Evolutionary conservation across 2,113 vertebrate species (phyloP).

Genomic region (Leptosomus discolor): DNA sequence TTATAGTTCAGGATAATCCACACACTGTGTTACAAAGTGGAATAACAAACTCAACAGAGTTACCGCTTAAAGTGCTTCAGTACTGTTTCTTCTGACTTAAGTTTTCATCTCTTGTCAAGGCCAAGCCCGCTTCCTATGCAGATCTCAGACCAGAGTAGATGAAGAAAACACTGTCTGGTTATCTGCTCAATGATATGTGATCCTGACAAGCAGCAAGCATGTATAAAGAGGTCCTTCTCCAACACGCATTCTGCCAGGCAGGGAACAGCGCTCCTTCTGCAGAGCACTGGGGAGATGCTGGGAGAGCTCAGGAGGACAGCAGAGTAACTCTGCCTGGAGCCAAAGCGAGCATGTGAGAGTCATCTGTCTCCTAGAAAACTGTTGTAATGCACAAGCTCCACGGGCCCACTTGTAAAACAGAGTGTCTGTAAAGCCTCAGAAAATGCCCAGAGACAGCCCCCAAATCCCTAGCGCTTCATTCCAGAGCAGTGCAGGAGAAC

Average conservation of each 20-base stretch:
- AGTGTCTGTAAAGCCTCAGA: neutral
- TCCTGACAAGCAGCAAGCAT: neutral
- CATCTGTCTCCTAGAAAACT: neutral
- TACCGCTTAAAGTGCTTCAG: neutral
- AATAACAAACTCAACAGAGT: neutral
- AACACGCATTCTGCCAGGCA: rapidly evolving
- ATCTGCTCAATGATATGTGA: neutral
- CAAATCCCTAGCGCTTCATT: neutral
- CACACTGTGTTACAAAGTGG: neutral
- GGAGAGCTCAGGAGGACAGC: neutral
- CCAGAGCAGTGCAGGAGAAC: neutral
- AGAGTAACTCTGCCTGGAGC: neutral
- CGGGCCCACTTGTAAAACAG: neutral
- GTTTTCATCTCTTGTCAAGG: neutral
- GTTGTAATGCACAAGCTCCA: neutral
- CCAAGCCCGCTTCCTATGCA: neutral
- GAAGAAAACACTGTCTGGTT: neutral
- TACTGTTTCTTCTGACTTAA: neutral
- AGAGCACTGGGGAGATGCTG: neutral
- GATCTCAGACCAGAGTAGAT: neutral
- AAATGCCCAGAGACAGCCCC: neutral
- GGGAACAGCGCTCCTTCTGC: neutral
- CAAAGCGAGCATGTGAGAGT: rapidly evolving
- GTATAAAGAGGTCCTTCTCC: neutral
- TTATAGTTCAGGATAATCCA: neutral